Evolutionary conservation across 2,797 vertebrate species (phyloP), one percentile per base, ranked within the genome.

Genomic region (Melopsittacus undulatus): DNA sequence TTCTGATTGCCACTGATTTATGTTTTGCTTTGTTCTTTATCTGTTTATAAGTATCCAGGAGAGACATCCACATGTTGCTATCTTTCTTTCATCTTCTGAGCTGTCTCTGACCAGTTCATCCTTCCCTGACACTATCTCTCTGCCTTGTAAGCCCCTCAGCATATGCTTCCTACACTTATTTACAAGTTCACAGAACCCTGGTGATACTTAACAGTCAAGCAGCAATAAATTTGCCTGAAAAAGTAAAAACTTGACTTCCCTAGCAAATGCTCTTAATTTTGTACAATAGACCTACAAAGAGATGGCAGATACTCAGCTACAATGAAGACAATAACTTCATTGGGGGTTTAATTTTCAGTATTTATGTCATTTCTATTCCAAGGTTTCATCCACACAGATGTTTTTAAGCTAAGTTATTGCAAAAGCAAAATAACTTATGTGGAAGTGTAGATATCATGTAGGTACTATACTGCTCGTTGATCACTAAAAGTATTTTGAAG

Each of bases 1-100:
- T 89, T 40, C 45, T 49, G 32, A 22, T 48, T 32, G 48, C 29
- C 49, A 29, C 40, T 76, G 86, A 93, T 78, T 84, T 89, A 77
- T 67, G 56, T 48, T 83, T 92, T 91, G 34, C 89, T 97, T 95
- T 97, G 92, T 96, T 95, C 96, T 81, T 96, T 83, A 89, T 94
- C 84, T 94, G 30, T 77, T 75, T 85, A 36, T 68, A 85, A 38
- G 11, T 40, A 91, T 85, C 74, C 82, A 88, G 87, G 70, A 94
- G 56, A 67, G 9, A 43, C 79, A 89, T 85, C 52, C 83, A 83
- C 61, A 54, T 75, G 68, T 76, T 74, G 9, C 43, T 87, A 14
- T 90, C 94, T 96, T 94, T 87, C 95, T 96, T 96, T 94, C 88
- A 79, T 90, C 93, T 89, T 91, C 67, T 20, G 64, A 74, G 76